Evolutionary conservation across 1,140 invertebrate species (phyloP).

Genomic region (Drosophila rufa): DNA sequence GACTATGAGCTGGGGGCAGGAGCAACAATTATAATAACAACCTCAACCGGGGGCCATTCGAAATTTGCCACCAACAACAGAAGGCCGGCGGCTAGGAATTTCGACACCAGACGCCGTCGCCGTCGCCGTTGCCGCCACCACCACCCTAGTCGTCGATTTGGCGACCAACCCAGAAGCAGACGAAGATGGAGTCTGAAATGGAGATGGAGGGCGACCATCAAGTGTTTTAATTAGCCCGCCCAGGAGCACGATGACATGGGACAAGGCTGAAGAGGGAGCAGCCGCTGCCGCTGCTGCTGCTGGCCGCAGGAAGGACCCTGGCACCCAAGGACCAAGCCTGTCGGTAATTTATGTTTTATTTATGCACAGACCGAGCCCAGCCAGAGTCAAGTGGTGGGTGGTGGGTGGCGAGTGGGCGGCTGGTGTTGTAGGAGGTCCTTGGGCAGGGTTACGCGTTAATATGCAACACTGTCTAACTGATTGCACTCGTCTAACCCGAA

Average conservation of each 20-base stretch:
- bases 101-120: conserved; percentile 39
- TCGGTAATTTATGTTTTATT: conserved; percentile 80
- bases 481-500: conserved; percentile 51
- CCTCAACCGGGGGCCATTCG: conserved; percentile 37
- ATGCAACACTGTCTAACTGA: conserved; percentile 80
- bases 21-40: conserved; percentile 48
- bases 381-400: conserved; percentile 12
- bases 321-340: conserved; percentile 48
- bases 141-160: conserved; percentile 2
- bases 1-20: not conserved
- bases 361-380: conserved; percentile 65
- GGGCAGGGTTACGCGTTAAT: conserved; percentile 61
- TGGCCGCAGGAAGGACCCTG: conserved; percentile 18
- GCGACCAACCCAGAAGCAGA: not conserved
- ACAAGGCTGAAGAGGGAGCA: not conserved
- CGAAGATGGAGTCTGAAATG: not conserved
- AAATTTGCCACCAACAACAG: conserved; percentile 68
- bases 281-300: not conserved
- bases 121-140: no score
- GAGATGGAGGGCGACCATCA: conserved; percentile 59
- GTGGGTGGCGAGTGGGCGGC: not conserved
- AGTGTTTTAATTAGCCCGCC: conserved; percentile 76
- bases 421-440: not conserved
- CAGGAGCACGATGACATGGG: conserved; percentile 18
- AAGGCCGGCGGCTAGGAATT: conserved; percentile 50